Percentiles rank a stretch among this genome's conserved stretches.
These are phyloP conservation scores for Ahaetulla prasina DNA, from an alignment of 2,113 vertebrate species.

Conservation along the genomic window DNA sequence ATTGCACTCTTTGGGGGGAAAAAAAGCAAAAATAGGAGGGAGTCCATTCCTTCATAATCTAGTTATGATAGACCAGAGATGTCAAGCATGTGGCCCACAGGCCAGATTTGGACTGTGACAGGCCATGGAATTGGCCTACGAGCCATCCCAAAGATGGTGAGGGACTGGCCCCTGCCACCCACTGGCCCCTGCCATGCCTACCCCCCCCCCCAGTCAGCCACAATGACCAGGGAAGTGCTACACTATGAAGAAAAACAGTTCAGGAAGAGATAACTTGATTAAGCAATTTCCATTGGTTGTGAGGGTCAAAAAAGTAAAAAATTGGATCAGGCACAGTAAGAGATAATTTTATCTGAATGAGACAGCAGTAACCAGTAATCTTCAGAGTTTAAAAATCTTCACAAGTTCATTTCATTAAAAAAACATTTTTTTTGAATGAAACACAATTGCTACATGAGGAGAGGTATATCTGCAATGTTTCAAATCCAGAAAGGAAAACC, in stretches of 20 bases:
- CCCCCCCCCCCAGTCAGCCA: no score
- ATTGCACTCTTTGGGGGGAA: not conserved
- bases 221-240: not conserved
- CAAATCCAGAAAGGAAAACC: not conserved
- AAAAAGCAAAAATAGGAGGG: not conserved
- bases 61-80: not conserved
- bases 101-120: no score
- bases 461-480: not conserved
- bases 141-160: no score
- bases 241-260: not conserved
- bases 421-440: not conserved
- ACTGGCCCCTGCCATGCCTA: accelerated
- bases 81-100: no score
- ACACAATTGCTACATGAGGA: not conserved
- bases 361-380: not conserved
- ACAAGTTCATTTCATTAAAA: not conserved
- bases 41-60: not conserved
- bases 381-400: not conserved
- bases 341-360: not conserved
- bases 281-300: not conserved
- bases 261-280: not conserved
- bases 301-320: not conserved
- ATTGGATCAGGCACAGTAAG: not conserved
- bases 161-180: accelerated
- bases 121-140: no score